Conservation (phyloP, 2,888 invertebrate species). For the Eupithecia subumbrata region DNA sequence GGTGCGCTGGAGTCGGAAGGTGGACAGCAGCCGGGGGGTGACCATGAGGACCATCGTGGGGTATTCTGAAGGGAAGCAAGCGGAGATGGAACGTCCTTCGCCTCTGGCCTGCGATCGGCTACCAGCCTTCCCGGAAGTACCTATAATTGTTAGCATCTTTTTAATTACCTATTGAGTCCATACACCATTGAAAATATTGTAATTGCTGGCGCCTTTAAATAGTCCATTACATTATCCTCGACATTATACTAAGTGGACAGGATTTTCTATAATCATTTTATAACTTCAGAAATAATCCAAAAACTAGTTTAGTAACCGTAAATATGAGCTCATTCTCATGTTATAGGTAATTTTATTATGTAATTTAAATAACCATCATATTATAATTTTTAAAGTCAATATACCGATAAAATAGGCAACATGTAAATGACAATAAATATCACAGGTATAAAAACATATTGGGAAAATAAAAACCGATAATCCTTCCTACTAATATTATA, state of each 20-base stretch:
- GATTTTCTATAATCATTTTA: constrained; percentile 33
- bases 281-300: constrained; percentile 38
- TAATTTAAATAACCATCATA: constrained; percentile 35
- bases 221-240: neutral
- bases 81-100: constrained; percentile 77
- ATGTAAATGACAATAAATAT: constrained; percentile 13
- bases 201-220: neutral
- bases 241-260: neutral
- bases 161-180: neutral
- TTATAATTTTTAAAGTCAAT: constrained; percentile 25
- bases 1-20: constrained; percentile 60
- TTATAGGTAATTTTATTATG: constrained; percentile 27
- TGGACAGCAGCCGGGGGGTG: constrained; percentile 27
- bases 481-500: too few species aligned
- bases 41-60: constrained; percentile 85
- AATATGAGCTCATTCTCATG: constrained; percentile 21
- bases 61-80: constrained; percentile 83
- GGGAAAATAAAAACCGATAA: neutral
- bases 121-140: constrained; percentile 66
- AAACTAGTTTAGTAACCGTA: constrained; percentile 37
- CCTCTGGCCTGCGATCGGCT: constrained; percentile 74
- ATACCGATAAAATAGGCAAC: constrained; percentile 40
- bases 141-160: constrained; percentile 64
- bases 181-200: neutral
- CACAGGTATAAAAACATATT: neutral